phyloP scores from a whole-genome alignment of 2,113 vertebrate species.

The Nyctereutes procyonoides region DNA sequence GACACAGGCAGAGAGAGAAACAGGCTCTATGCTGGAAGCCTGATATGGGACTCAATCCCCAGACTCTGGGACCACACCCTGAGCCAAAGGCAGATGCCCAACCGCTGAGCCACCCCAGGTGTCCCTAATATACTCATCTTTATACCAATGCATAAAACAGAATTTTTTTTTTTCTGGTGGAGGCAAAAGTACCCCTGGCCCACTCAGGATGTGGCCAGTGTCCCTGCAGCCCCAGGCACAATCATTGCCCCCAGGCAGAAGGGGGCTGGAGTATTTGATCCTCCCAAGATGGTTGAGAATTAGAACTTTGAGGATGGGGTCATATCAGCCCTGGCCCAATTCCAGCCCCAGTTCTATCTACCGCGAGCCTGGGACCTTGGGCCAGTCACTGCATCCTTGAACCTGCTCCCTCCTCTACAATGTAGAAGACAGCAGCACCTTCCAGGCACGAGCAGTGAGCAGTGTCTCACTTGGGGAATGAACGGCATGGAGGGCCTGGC shows the following conservation, averaged over 20 bases:
- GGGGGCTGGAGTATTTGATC: not conserved
- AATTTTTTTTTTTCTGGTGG: not conserved
- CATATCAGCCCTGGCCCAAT: not conserved
- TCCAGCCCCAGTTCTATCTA: not conserved
- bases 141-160: not conserved
- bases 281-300: not conserved
- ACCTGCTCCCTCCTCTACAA: not conserved
- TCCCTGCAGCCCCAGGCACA: not conserved
- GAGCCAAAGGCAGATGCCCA: too few relatives aligned
- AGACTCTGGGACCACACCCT: too few relatives aligned
- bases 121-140: not conserved
- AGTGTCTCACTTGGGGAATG: not conserved
- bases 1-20: too few relatives aligned
- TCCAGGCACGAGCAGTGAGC: fast-evolving
- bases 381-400: not conserved
- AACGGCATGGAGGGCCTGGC: not conserved
- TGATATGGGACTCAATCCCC: too few relatives aligned
- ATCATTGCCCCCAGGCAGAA: not conserved
- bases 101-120: too few relatives aligned
- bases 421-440: not conserved
- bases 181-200: not conserved
- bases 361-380: not conserved
- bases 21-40: too few relatives aligned
- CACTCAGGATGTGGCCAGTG: too few relatives aligned
- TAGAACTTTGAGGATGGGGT: not conserved